These are phyloP conservation scores for Drosophila sproati DNA, from an alignment of 1,140 invertebrate genomes.

Conservation along the genomic window DNA sequence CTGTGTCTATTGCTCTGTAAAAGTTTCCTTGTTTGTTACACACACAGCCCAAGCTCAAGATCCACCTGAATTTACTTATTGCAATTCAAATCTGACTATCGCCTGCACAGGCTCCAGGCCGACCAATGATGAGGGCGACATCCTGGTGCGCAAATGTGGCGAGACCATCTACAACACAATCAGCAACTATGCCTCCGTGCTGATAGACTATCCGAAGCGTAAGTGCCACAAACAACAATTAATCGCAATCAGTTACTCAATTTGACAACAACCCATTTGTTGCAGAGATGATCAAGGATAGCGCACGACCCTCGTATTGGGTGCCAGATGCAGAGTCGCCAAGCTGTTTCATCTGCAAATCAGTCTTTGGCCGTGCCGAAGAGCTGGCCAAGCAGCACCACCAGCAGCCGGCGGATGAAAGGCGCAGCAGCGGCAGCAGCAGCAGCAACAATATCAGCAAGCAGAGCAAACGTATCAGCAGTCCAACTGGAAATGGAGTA, in stretches of 20 bases:
- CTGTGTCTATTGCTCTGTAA: not conserved
- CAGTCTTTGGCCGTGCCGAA: constrained; percentile 86
- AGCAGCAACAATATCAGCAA: not conserved
- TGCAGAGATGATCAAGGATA: constrained; percentile 90
- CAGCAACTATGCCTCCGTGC: constrained; percentile 86
- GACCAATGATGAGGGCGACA: constrained; percentile 85
- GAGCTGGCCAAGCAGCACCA: constrained; percentile 55
- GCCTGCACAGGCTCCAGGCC: constrained; percentile 49
- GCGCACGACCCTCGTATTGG: constrained; percentile 92
- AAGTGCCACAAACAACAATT: not conserved
- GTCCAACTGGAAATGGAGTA: not conserved
- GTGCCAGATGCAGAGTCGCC: constrained; percentile 90
- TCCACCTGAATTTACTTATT: constrained; percentile 41
- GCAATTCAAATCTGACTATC: constrained; percentile 50
- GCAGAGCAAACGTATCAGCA: not conserved
- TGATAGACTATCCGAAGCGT: constrained; percentile 85
- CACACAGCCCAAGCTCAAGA: constrained; percentile 40
- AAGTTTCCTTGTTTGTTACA: constrained; percentile 15
- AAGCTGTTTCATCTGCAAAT: constrained; percentile 88
- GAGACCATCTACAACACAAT: constrained; percentile 88
- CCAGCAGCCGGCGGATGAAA: constrained; percentile 46
- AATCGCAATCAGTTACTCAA: not conserved
- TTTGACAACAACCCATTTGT: constrained; percentile 10
- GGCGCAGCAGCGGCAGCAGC: constrained; percentile 33
- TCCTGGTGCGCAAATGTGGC: constrained; percentile 87